Evolutionary conservation across 1,140 invertebrate species (phyloP).

Genomic region (Babylonia areolata): DNA sequence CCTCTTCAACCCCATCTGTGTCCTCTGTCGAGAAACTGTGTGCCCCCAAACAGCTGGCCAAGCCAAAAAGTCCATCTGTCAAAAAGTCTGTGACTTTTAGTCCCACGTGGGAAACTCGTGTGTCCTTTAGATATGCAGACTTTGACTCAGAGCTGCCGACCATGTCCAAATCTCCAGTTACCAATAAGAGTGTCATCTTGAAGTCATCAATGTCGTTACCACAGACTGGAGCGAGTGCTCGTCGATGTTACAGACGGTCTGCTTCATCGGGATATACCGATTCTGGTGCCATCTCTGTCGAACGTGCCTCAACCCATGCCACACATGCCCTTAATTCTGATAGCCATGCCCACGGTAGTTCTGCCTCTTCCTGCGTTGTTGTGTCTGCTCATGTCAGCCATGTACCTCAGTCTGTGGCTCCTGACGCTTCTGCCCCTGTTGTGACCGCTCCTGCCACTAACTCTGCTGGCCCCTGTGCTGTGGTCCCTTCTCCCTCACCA

Average conservation of each 20-base stretch:
- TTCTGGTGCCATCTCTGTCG: not conserved
- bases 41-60: not conserved
- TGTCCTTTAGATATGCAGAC: not conserved
- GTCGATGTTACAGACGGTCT: not conserved
- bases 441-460: not conserved
- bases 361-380: no score
- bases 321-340: not conserved
- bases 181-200: not conserved
- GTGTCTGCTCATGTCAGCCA: not conserved
- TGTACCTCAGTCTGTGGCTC: not conserved
- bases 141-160: not conserved
- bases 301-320: not conserved
- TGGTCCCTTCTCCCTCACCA: not conserved
- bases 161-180: not conserved
- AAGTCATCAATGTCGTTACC: not conserved
- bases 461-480: not conserved
- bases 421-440: not conserved
- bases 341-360: not conserved
- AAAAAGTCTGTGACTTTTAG: not conserved
- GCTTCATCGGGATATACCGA: not conserved
- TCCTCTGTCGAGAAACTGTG: not conserved
- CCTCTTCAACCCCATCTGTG: not conserved
- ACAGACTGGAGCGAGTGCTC: not conserved
- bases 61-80: not conserved
- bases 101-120: not conserved